Conservation (phyloP, 2,797 vertebrate species). For the Agapornis canus region DNA sequence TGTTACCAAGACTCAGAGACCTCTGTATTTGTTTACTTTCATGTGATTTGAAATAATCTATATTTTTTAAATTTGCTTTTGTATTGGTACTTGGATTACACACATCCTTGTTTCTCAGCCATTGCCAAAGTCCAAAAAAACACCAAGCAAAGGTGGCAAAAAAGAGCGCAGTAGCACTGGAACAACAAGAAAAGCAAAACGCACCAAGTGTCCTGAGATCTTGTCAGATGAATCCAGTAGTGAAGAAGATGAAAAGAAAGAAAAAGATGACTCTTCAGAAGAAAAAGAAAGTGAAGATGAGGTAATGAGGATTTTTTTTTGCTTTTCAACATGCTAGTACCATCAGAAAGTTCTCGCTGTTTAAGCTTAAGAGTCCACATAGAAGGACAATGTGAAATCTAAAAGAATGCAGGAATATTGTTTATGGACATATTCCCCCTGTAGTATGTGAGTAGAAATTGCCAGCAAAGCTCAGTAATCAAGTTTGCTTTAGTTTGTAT, state of each 20-base stretch:
- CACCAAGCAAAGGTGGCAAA: constrained; percentile 81
- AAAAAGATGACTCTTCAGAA: constrained; percentile 81
- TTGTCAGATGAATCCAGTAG: constrained; percentile 94
- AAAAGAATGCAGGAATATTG: background rate
- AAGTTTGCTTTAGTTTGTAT: background rate
- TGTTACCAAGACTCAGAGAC: background rate
- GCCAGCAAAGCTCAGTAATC: background rate
- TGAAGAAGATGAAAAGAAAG: constrained; percentile 85
- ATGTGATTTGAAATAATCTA: background rate
- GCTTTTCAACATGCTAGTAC: background rate
- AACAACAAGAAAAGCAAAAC: constrained; percentile 77
- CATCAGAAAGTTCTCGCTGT: background rate
- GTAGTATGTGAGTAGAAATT: background rate
- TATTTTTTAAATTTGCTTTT: background rate
- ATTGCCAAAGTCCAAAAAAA: constrained; percentile 82
- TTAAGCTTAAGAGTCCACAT: background rate
- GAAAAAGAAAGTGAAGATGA: constrained; percentile 85
- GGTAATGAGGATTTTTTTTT: constrained; percentile 26
- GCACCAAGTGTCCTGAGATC: constrained; percentile 89
- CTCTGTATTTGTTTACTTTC: background rate
- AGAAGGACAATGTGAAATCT: background rate
- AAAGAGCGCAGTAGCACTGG: constrained; percentile 83
- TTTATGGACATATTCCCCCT: background rate
- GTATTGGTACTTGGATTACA: background rate
- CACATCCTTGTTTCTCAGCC: constrained; percentile 55